Evolutionary conservation across 2,888 invertebrate species (phyloP).

Genomic region (Synergus itoensis): DNA sequence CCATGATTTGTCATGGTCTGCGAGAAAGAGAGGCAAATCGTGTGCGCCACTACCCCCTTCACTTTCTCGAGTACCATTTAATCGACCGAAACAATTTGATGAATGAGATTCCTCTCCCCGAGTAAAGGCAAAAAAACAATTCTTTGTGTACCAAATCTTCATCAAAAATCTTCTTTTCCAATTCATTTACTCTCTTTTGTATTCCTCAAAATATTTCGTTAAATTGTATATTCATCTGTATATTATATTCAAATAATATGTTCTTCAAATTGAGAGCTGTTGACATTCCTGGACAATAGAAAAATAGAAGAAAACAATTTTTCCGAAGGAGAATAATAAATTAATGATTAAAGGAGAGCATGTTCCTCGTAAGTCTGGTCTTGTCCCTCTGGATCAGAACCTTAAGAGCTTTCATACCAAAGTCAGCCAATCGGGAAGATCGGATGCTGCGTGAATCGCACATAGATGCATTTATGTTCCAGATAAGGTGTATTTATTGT

Average conservation of each 20-base stretch:
- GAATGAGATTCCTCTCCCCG: slow-evolving; percentile 35
- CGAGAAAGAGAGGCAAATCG: slow-evolving; percentile 47
- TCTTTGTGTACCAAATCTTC: not conserved
- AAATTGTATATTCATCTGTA: not conserved
- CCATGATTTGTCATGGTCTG: slow-evolving; percentile 57
- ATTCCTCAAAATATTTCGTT: not conserved
- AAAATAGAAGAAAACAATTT: not conserved
- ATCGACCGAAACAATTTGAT: slow-evolving; percentile 51
- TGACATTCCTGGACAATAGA: too few relatives aligned
- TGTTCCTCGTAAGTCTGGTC: not conserved
- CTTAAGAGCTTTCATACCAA: not conserved
- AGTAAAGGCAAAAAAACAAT: slow-evolving; percentile 5
- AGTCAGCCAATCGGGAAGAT: slow-evolving; percentile 9
- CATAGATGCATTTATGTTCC: slow-evolving; percentile 51
- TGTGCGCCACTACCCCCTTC: slow-evolving; percentile 40
- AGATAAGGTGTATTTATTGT: slow-evolving; percentile 54
- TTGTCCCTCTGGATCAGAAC: not conserved
- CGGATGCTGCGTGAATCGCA: slow-evolving; percentile 31
- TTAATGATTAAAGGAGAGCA: not conserved
- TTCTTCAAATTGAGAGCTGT: too few relatives aligned
- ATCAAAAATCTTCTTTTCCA: not conserved
- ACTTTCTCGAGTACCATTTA: slow-evolving; percentile 40
- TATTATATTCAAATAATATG: not conserved
- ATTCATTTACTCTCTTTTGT: not conserved
- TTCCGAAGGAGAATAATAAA: not conserved